Conservation (phyloP, 1,140 invertebrate species). For the Drosophila dunni region DNA sequence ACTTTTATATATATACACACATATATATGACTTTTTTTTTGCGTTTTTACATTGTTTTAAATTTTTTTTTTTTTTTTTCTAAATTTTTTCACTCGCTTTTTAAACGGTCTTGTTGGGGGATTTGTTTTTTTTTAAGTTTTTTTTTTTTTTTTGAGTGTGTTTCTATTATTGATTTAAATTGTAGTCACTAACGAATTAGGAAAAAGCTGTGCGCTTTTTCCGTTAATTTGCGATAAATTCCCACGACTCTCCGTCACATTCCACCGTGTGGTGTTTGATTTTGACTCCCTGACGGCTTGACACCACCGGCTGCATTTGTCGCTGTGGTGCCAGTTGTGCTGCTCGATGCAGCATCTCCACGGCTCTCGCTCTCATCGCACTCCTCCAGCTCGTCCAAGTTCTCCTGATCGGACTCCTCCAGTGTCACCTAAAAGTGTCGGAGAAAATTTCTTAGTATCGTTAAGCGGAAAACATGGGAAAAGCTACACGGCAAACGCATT, state of each 20-base stretch:
- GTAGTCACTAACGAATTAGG: slow-evolving; percentile 84
- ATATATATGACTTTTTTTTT: slow-evolving; percentile 18
- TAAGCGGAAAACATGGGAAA: neutral
- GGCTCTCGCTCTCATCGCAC: slow-evolving; percentile 86
- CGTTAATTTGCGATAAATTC: slow-evolving; percentile 93
- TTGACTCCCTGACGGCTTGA: slow-evolving; percentile 85
- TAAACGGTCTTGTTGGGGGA: slow-evolving; percentile 31
- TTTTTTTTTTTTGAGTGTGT: slow-evolving; percentile 41
- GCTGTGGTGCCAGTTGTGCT: slow-evolving; percentile 64
- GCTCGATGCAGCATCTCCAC: slow-evolving; percentile 63
- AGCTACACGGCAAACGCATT: neutral
- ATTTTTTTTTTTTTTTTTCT: slow-evolving; percentile 28
- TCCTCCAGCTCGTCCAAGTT: slow-evolving; percentile 88
- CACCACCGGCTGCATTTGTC: slow-evolving; percentile 66
- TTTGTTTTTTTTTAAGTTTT: slow-evolving; percentile 41
- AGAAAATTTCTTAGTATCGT: neutral
- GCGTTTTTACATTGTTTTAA: slow-evolving; percentile 19
- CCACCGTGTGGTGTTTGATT: slow-evolving; percentile 85
- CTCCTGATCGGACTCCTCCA: slow-evolving; percentile 90
- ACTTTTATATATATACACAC: slow-evolving; percentile 26
- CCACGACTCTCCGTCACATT: slow-evolving; percentile 94
- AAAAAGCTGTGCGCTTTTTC: slow-evolving; percentile 90
- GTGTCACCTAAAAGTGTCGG: slow-evolving; percentile 88
- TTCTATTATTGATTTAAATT: slow-evolving; percentile 51
- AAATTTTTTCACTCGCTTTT: slow-evolving; percentile 12